Base-by-base conservation (phyloP, 2,797 vertebrate genomes). In the Tragelaphus eurycerus region DNA sequence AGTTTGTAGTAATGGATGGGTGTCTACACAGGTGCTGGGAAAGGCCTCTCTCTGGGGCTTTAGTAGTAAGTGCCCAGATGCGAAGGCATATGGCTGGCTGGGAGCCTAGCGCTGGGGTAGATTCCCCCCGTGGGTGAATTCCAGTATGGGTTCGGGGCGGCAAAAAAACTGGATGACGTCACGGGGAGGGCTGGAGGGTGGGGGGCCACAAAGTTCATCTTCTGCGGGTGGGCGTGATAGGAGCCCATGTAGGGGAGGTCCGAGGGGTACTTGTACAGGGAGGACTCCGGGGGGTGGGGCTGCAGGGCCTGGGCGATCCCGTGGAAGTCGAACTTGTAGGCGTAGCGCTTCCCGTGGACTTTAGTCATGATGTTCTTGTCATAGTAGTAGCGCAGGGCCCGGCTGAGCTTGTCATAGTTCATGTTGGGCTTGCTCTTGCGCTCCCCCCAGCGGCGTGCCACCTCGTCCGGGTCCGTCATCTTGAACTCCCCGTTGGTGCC, bases 321-420 rank as follows among this genome's bases (percentile, higher is more conserved):
- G 0, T 99, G 99, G 99, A 99, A 99, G 98, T 99, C 99, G 34
- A 99, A 99, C 97, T 99, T 99, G 98, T 99, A 99, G 97, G 99
- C 99, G 0, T 99, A 99, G 96, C 99, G 99, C 98, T 99, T 99
- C 93, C 99, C 99, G 0, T 99, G 99, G 93, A 99, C 99, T 91
- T 99, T 99, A 98, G 99, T 99, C 99, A 99, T 99, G 99, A 99
- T 99, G 98, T 99, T 99, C 98, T 99, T 99, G 98, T 99, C 99
- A 0, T 99, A 99, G 98, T 99, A 99, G 98, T 99, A 99, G 97
- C 99, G 99, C 74, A 99, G 99, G 2, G 99, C 99, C 0, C 99
- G 99, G 98, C 99, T 99, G 94, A 99, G 99, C 97, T 99, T 99
- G 97, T 99, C 99, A 14, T 99, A 99, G 99, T 99, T 99, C 99